Conservation (phyloP, 2,797 vertebrate genomes). For the Lithobates pipiens region DNA sequence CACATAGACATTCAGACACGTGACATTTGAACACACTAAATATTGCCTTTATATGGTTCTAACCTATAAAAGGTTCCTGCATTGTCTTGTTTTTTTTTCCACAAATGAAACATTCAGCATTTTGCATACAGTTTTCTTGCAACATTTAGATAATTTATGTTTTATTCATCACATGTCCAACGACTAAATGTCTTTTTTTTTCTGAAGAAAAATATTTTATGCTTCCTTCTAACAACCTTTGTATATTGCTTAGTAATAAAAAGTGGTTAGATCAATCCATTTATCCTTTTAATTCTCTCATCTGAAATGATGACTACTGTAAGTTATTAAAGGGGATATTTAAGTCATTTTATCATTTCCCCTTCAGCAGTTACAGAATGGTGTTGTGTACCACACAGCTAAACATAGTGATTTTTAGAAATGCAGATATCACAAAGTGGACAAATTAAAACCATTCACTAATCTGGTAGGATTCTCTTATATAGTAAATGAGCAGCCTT, state of each 20-base stretch:
- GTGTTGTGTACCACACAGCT: not conserved
- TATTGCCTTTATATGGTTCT: not conserved
- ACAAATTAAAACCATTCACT: constrained; percentile 9
- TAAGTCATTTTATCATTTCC: constrained; percentile 38
- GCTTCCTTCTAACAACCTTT: constrained; percentile 45
- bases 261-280: constrained; percentile 44
- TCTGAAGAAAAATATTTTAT: constrained; percentile 40
- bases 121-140: constrained; percentile 16
- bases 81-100: not conserved
- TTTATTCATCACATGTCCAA: constrained; percentile 47
- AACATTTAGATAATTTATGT: constrained; percentile 39
- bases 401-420: constrained; percentile 13
- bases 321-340: constrained; percentile 43
- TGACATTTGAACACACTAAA: constrained; percentile 8
- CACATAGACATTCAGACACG: not conserved
- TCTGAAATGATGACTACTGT: constrained; percentile 51
- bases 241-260: constrained; percentile 51
- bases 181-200: constrained; percentile 20
- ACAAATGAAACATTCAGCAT: constrained; percentile 40
- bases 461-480: constrained; percentile 5
- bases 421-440: not conserved
- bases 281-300: constrained; percentile 53
- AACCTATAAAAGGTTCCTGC: constrained; percentile 15
- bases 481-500: constrained; percentile 2
- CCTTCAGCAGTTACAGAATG: constrained; percentile 35